Evolutionary conservation across 2,888 invertebrate species (phyloP).

Genomic region (Tuberolachnus salignus): DNA sequence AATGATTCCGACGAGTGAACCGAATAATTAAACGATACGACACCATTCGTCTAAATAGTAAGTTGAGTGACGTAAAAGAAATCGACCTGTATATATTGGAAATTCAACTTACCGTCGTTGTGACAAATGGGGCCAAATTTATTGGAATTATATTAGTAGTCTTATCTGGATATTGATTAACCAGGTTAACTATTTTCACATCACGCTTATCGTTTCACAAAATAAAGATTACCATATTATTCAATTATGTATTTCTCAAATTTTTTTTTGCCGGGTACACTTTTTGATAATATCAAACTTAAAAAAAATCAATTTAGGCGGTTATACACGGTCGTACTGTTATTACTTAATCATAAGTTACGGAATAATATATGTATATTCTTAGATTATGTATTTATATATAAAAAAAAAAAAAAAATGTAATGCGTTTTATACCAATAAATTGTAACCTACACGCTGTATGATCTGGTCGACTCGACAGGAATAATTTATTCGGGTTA

Average conservation of each 20-base stretch:
- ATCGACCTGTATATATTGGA: background rate
- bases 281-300: constrained; percentile 6
- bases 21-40: background rate
- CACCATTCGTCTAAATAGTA: background rate
- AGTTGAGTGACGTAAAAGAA: background rate
- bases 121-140: constrained; percentile 18
- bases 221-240: too few relatives aligned
- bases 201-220: background rate
- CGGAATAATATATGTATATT: background rate
- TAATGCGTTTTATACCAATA: too few relatives aligned
- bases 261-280: background rate
- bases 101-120: too few relatives aligned
- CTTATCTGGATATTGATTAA: too few relatives aligned
- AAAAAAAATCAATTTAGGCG: constrained; percentile 17
- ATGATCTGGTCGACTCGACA: too few relatives aligned
- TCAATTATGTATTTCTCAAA: background rate
- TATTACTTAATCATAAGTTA: background rate
- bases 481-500: too few relatives aligned
- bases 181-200: background rate
- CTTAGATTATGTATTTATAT: too few relatives aligned
- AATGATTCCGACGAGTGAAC: too few relatives aligned
- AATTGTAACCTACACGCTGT: too few relatives aligned
- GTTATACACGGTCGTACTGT: constrained; percentile 30
- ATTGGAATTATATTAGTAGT: background rate
- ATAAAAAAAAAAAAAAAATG: too few relatives aligned